phyloP scores from a whole-genome alignment of 1,140 invertebrate species.

The Zaprionus africanus region DNA sequence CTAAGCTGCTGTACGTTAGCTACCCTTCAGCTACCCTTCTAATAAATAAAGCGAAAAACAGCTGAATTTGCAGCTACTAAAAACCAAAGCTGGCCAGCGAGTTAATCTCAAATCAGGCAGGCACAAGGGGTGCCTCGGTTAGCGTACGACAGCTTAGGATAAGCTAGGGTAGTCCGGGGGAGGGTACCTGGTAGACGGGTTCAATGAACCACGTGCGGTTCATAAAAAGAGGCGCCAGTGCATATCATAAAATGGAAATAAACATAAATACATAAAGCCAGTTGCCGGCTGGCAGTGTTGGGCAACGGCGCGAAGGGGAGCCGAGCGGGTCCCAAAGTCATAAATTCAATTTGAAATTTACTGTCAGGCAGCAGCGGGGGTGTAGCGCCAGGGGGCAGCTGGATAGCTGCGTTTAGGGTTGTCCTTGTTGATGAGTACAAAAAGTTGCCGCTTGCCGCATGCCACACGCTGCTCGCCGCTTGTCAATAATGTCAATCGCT shows the following conservation, averaged over 20 bases:
- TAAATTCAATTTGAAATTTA: constrained; percentile 81
- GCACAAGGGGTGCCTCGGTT: neutral
- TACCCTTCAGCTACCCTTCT: no score
- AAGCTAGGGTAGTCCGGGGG: neutral
- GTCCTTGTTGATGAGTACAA: constrained; percentile 38
- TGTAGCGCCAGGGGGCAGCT: neutral
- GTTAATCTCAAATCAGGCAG: no score
- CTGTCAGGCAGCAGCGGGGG: constrained; percentile 40
- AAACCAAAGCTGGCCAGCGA: no score
- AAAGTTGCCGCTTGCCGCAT: constrained; percentile 15
- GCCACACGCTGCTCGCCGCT: constrained; percentile 27
- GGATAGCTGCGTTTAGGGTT: constrained; percentile 28
- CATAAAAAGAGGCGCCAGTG: constrained; percentile 60
- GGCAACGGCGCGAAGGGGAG: neutral
- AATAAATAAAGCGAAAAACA: no score
- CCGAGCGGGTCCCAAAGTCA: constrained; percentile 46
- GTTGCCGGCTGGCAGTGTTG: neutral
- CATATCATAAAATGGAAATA: constrained; percentile 62
- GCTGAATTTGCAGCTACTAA: no score
- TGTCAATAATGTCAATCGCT: constrained; percentile 76
- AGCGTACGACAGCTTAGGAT: neutral
- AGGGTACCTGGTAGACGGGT: constrained; percentile 11
- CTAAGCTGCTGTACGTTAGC: no score
- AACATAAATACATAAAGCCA: constrained; percentile 69
- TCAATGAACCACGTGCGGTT: constrained; percentile 65